A percentile compares a stretch with the other conserved stretches of the same genome.
Evolutionary conservation across 2,113 vertebrate species (phyloP).

Genomic region (Fulica atra): DNA sequence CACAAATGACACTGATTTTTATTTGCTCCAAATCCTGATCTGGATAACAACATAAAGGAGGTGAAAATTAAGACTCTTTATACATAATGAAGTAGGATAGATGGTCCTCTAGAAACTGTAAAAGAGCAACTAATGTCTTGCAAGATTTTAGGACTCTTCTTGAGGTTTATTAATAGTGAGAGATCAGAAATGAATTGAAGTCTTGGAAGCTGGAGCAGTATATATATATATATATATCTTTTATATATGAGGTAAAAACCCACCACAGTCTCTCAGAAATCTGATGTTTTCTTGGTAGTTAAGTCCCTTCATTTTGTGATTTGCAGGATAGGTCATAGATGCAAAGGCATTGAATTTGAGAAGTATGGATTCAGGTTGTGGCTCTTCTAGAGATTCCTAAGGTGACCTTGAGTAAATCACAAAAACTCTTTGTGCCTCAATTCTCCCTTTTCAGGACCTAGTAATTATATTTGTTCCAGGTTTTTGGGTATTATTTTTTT

Average conservation of each 20-base stretch:
- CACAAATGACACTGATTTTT: neutral
- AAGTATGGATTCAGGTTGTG: neutral
- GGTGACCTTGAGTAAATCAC: neutral
- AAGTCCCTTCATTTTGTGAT: neutral
- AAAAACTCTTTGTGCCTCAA: neutral
- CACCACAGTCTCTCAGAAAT: neutral
- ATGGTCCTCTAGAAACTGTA: neutral
- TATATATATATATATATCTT: neutral
- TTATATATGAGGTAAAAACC: neutral
- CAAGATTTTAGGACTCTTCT: neutral
- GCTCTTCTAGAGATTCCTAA: neutral
- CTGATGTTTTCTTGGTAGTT: neutral
- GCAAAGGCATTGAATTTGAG: neutral
- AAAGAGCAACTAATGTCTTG: neutral
- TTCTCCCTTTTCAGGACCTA: neutral
- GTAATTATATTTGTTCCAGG: neutral
- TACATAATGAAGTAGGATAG: neutral
- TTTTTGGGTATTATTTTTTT: neutral
- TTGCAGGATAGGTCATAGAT: neutral
- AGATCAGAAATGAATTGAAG: neutral
- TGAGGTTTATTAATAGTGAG: conserved; percentile 21
- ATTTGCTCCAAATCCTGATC: neutral
- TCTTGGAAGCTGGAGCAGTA: neutral
- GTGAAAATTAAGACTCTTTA: neutral
- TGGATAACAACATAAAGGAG: neutral